These are phyloP conservation scores for Serranus cabrilla DNA, from an alignment of 2,797 vertebrate genomes.

Conservation along the genomic window DNA sequence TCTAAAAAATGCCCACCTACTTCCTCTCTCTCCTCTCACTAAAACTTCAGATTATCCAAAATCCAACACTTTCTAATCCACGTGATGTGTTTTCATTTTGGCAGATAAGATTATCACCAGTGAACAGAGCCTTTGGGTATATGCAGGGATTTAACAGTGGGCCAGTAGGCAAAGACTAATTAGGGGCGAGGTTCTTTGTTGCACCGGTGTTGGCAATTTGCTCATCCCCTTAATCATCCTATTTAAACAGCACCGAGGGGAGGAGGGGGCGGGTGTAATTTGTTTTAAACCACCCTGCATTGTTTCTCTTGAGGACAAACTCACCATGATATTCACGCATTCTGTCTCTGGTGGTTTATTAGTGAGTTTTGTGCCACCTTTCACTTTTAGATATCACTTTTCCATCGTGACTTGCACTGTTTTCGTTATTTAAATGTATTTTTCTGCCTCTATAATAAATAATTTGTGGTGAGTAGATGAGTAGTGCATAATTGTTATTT, in stretches of 20 bases:
- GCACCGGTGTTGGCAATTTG: slow-evolving; percentile 81
- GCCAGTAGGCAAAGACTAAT: slow-evolving; percentile 77
- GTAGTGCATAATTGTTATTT: not conserved
- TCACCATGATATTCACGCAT: slow-evolving; percentile 20
- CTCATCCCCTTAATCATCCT: slow-evolving; percentile 81
- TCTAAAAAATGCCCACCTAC: slow-evolving; percentile 10
- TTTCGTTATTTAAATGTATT: not conserved
- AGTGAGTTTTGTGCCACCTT: slow-evolving; percentile 44
- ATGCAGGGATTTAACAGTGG: slow-evolving; percentile 60
- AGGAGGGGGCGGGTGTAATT: slow-evolving; percentile 63
- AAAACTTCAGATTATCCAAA: slow-evolving; percentile 53
- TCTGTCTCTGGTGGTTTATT: slow-evolving; percentile 2
- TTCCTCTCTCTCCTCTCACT: not conserved
- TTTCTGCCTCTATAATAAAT: not conserved
- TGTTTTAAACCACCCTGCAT: slow-evolving; percentile 66
- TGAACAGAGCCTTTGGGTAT: slow-evolving; percentile 49
- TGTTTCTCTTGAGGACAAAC: slow-evolving; percentile 54
- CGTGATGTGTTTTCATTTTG: slow-evolving; percentile 41
- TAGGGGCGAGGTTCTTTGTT: slow-evolving; percentile 86
- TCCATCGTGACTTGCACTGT: not conserved
- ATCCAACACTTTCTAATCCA: slow-evolving; percentile 47
- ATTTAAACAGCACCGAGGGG: slow-evolving; percentile 70
- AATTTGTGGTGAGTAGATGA: not conserved
- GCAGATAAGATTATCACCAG: slow-evolving; percentile 60
- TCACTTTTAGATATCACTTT: slow-evolving; percentile 38